Evolutionary conservation across 2,888 invertebrate genomes (phyloP).

Genomic region (Netelia inedita): DNA sequence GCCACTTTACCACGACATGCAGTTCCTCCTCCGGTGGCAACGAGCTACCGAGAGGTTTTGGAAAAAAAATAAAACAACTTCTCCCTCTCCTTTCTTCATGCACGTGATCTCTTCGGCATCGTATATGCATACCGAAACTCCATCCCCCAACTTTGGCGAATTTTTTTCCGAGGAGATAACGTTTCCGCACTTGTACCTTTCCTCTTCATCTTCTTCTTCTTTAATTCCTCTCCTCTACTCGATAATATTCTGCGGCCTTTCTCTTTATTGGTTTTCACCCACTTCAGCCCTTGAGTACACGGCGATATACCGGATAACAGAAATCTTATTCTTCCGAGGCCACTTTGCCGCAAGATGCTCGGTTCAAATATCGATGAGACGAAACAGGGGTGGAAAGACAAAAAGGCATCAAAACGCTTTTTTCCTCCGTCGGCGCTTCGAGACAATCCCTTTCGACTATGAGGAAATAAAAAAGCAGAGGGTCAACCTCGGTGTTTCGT

Average conservation of each 20-base stretch:
- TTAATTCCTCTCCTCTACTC: not conserved
- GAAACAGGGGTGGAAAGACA: constrained; percentile 2
- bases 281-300: constrained; percentile 14
- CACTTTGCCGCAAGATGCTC: constrained; percentile 32
- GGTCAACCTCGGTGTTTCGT: constrained; percentile 38
- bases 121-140: constrained; percentile 71
- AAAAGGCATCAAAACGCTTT: constrained; percentile 9
- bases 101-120: constrained; percentile 36
- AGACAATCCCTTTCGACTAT: constrained; percentile 17
- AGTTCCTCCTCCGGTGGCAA: constrained; percentile 69
- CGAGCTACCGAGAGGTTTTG: constrained; percentile 10
- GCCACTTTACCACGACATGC: constrained; percentile 83
- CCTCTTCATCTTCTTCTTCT: constrained; percentile 19
- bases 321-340: constrained; percentile 55
- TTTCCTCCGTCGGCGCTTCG: not conserved
- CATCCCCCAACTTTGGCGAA: constrained; percentile 74
- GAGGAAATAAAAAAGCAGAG: constrained; percentile 17
- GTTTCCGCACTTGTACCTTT: constrained; percentile 23
- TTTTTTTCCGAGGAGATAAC: constrained; percentile 68
- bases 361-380: constrained; percentile 7
- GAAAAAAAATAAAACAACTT: constrained; percentile 11
- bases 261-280: constrained; percentile 27
- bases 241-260: constrained; percentile 61
- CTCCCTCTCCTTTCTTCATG: constrained; percentile 30
- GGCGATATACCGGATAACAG: not conserved